These are phyloP conservation scores for Apodemus agrarius DNA, from an alignment of 2,797 vertebrate species.

Conservation along the genomic window DNA sequence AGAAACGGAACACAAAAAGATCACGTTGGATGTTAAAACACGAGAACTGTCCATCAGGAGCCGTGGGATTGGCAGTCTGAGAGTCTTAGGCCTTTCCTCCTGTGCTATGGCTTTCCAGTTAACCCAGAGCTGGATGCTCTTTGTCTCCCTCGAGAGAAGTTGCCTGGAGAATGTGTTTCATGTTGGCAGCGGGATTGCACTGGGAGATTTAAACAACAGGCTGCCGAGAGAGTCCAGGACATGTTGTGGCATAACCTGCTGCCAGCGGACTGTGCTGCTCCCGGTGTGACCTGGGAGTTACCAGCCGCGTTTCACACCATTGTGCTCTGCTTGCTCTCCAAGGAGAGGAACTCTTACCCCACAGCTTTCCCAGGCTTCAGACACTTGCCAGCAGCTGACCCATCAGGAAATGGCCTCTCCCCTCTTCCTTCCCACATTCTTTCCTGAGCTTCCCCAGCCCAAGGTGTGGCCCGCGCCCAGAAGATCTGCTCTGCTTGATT, in stretches of 20 bases:
- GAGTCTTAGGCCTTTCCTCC: not conserved
- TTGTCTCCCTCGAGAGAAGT: not conserved
- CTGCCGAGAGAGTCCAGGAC: constrained; percentile 59
- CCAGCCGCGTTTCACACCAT: constrained; percentile 82
- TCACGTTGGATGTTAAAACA: not conserved
- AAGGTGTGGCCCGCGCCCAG: constrained; percentile 42
- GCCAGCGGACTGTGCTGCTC: not conserved
- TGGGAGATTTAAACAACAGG: not conserved
- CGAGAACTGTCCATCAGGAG: not conserved
- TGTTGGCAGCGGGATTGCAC: not conserved
- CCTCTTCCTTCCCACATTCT: constrained; percentile 71
- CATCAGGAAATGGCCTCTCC: constrained; percentile 81
- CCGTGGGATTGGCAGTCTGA: not conserved
- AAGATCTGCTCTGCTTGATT: constrained; percentile 81
- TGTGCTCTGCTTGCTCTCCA: constrained; percentile 78
- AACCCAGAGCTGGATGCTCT: not conserved
- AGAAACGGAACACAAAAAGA: not conserved
- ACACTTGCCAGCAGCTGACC: constrained; percentile 70
- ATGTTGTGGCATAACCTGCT: not conserved
- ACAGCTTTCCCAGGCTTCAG: constrained; percentile 82
- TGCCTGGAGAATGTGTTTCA: not conserved
- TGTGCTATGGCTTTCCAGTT: not conserved
- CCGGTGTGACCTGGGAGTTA: constrained; percentile 79
- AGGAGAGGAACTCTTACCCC: constrained; percentile 81
- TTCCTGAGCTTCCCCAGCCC: constrained; percentile 75